phyloP scores from a whole-genome alignment of 64 coral and sea anemone species.

The Stichodactyla helianthus region DNA sequence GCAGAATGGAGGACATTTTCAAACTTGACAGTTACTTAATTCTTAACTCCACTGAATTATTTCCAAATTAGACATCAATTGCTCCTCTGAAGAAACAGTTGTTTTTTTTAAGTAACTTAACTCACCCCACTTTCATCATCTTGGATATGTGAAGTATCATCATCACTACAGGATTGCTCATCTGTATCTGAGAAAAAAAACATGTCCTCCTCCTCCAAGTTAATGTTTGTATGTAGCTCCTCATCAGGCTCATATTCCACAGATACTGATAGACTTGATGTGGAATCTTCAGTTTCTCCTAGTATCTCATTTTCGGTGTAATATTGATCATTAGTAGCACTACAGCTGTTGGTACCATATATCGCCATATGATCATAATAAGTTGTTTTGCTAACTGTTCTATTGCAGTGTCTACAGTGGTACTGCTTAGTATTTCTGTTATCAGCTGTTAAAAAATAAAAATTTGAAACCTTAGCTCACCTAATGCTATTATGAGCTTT shows the following conservation, averaged over 20 bases:
- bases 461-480: too few species aligned
- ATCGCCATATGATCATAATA: constrained; percentile 15
- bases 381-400: background rate
- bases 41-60: too few species aligned
- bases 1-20: too few species aligned
- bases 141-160: background rate
- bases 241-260: background rate
- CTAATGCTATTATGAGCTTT: background rate
- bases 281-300: background rate
- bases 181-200: constrained; percentile 2
- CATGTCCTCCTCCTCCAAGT: constrained; percentile 1
- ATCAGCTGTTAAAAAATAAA: background rate
- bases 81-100: too few species aligned
- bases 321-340: background rate
- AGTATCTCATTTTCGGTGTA: too few species aligned
- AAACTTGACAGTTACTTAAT: too few species aligned
- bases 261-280: background rate
- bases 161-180: background rate
- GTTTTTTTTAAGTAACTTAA: background rate
- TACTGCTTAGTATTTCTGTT: background rate
- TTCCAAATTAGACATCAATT: too few species aligned
- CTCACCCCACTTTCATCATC: background rate
- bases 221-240: background rate
- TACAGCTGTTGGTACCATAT: background rate
- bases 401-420: constrained; percentile 5